These are phyloP conservation scores for Sipha maydis DNA, from an alignment of 2,888 invertebrate species.

Conservation along the genomic window DNA sequence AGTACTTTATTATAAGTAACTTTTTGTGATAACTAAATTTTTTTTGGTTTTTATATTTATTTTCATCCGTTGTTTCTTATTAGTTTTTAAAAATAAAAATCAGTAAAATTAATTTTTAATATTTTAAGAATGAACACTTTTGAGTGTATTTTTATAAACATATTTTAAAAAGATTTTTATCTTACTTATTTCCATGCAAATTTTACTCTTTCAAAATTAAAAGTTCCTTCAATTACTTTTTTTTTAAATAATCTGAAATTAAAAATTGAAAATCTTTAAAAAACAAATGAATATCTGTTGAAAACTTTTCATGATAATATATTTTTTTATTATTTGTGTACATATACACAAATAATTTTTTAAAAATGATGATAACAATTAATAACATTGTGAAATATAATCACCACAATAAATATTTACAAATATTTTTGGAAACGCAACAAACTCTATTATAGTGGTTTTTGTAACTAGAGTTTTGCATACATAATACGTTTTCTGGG, in stretches of 20 bases:
- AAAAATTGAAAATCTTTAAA: neutral
- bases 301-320: neutral
- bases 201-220: neutral
- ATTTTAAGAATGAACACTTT: neutral
- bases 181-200: neutral
- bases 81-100: neutral
- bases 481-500: neutral
- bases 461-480: too few relatives aligned
- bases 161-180: neutral
- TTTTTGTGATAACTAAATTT: neutral
- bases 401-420: neutral
- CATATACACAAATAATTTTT: neutral
- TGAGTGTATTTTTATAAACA: neutral
- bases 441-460: too few relatives aligned
- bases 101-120: neutral
- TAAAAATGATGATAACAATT: neutral
- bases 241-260: neutral
- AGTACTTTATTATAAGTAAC: neutral
- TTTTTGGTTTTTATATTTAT: neutral
- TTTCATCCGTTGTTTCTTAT: neutral
- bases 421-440: too few relatives aligned
- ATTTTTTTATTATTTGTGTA: neutral
- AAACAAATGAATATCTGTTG: neutral
- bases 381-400: neutral
- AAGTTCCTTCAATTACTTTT: neutral